Conservation (phyloP, 1,140 invertebrate genomes). For the Drosophila guanche region DNA sequence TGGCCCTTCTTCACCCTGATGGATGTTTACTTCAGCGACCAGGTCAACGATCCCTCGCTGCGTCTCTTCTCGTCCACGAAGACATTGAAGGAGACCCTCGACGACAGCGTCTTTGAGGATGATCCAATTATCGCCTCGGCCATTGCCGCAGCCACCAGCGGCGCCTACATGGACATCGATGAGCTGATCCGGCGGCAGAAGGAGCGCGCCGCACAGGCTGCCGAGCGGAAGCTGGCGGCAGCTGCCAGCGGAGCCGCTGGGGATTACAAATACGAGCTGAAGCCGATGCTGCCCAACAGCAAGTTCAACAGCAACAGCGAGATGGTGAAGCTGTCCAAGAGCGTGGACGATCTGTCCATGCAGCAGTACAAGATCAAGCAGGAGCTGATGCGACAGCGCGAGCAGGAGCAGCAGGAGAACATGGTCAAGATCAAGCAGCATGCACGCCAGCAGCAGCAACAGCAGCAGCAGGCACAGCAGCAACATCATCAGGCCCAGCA, state of each 20-base stretch:
- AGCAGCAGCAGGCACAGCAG: conserved; percentile 62
- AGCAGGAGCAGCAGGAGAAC: conserved; percentile 77
- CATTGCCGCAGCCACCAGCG: conserved; percentile 79
- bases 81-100: conserved; percentile 80
- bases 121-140: conserved; percentile 83
- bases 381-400: conserved; percentile 69
- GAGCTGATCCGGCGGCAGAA: conserved; percentile 77
- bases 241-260: conserved; percentile 54
- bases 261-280: conserved; percentile 77
- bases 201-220: conserved; percentile 69
- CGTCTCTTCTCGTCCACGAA: conserved; percentile 83
- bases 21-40: conserved; percentile 83
- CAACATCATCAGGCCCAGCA: conserved; percentile 52
- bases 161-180: conserved; percentile 82
- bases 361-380: conserved; percentile 75
- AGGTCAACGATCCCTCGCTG: conserved; percentile 83
- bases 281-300: conserved; percentile 74
- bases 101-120: conserved; percentile 83
- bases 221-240: conserved; percentile 71
- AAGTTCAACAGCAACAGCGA: conserved; percentile 77
- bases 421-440: conserved; percentile 79
- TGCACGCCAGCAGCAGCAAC: conserved; percentile 72
- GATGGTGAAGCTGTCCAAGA: conserved; percentile 78
- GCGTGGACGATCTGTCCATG: conserved; percentile 77
- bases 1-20: conserved; percentile 83